These are phyloP conservation scores for Lampropteryx suffumata DNA, from an alignment of 2,888 invertebrate genomes.

Conservation along the genomic window DNA sequence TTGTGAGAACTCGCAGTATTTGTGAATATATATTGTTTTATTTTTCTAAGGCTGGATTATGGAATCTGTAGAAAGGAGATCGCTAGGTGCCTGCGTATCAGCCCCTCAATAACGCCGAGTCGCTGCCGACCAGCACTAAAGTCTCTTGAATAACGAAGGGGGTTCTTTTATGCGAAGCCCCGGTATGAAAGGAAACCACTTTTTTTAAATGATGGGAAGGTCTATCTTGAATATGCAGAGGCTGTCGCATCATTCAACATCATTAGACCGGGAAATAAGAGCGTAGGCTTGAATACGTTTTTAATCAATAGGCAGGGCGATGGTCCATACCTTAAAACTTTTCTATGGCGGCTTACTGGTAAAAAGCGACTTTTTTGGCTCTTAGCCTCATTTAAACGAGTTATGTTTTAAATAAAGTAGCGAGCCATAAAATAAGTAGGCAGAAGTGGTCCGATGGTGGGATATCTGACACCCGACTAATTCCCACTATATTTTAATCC, in stretches of 20 bases:
- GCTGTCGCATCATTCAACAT: constrained; percentile 73
- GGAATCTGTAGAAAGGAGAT: too few relatives aligned
- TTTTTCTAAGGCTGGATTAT: too few relatives aligned
- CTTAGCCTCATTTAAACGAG: constrained; percentile 43
- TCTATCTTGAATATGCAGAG: constrained; percentile 71
- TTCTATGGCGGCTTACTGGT: constrained; percentile 18
- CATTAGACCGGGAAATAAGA: constrained; percentile 69
- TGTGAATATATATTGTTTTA: too few relatives aligned
- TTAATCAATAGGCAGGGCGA: constrained; percentile 37
- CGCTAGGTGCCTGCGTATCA: constrained; percentile 33
- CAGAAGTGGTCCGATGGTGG: constrained; percentile 57
- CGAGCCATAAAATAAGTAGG: constrained; percentile 66
- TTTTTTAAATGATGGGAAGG: constrained; percentile 67
- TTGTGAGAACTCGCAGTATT: too few relatives aligned
- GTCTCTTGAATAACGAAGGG: constrained; percentile 74
- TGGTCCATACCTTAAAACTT: constrained; percentile 26
- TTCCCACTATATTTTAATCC: constrained; percentile 81
- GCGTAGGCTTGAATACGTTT: constrained; percentile 53
- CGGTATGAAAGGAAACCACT: constrained; percentile 70
- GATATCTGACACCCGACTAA: constrained; percentile 80
- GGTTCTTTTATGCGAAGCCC: constrained; percentile 65
- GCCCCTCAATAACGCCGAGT: constrained; percentile 44
- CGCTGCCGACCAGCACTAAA: constrained; percentile 58
- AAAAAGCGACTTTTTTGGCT: constrained; percentile 31
- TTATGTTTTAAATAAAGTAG: constrained; percentile 61